phyloP scores from a whole-genome alignment of 2,888 invertebrate species.

The Clanis bilineata region DNA sequence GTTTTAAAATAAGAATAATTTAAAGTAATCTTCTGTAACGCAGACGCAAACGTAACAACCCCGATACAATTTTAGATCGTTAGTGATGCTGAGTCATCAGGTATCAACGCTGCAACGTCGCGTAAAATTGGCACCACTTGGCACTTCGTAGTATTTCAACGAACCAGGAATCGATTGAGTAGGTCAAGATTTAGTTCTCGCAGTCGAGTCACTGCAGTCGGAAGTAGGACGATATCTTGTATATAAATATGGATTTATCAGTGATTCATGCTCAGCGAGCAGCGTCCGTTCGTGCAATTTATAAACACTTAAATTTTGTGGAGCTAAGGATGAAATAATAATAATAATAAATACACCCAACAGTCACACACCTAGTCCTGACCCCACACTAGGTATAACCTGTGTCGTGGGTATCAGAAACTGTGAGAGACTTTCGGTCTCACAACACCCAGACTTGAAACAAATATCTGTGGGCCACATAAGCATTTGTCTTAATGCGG shows the following conservation, averaged over 20 bases:
- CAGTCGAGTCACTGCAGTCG: constrained; percentile 8
- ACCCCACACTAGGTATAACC: too few relatives aligned
- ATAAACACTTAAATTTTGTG: not conserved
- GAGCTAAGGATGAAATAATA: not conserved
- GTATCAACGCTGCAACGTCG: not conserved
- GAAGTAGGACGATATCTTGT: not conserved
- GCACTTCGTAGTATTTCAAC: not conserved
- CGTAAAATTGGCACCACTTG: not conserved
- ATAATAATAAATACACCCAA: not conserved
- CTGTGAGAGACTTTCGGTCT: too few relatives aligned
- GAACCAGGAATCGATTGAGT: constrained; percentile 16
- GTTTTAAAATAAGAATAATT: too few relatives aligned
- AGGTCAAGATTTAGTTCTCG: constrained; percentile 19
- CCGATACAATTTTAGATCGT: too few relatives aligned
- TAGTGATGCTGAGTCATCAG: not conserved
- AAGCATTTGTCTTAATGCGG: too few relatives aligned
- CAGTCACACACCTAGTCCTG: too few relatives aligned
- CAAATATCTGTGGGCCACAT: too few relatives aligned
- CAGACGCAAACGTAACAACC: too few relatives aligned
- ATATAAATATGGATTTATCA: not conserved
- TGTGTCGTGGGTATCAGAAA: too few relatives aligned
- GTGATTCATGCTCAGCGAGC: not conserved
- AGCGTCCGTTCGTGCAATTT: not conserved
- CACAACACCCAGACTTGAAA: too few relatives aligned
- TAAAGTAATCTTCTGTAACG: too few relatives aligned